A percentile compares a stretch with the other conserved stretches of the same genome.
Evolutionary conservation across 2,888 invertebrate species (phyloP).

Genomic region (Hyposoter didymator): DNA sequence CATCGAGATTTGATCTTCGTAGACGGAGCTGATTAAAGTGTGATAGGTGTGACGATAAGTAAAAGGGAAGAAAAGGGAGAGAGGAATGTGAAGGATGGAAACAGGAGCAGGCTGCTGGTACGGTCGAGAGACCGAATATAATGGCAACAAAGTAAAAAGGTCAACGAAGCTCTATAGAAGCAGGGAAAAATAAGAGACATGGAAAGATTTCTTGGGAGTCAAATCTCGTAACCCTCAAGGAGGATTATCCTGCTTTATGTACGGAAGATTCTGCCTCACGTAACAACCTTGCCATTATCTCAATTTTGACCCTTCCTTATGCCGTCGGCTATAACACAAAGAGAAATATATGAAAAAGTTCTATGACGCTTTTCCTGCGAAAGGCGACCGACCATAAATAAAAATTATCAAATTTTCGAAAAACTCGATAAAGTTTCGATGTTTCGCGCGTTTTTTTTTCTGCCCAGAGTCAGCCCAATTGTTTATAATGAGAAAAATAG

Average conservation of each 20-base stretch:
- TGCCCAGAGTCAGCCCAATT: neutral
- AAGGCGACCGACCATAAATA: neutral
- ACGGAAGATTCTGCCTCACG: neutral
- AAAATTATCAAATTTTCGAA: neutral
- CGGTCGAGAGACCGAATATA: slow-evolving; percentile 10
- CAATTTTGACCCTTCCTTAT: neutral
- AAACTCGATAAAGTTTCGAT: neutral
- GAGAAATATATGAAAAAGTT: neutral
- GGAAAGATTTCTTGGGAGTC: slow-evolving; percentile 41
- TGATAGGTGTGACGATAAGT: slow-evolving; percentile 33
- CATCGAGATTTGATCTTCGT: slow-evolving; percentile 25
- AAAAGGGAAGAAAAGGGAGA: slow-evolving; percentile 2
- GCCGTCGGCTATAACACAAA: neutral
- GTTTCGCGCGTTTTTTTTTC: neutral
- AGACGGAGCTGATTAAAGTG: slow-evolving; percentile 29
- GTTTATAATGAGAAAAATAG: neutral
- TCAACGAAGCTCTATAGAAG: slow-evolving; percentile 34
- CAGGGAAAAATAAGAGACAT: slow-evolving; percentile 21
- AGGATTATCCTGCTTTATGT: slow-evolving; percentile 20
- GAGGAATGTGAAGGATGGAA: neutral
- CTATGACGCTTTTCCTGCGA: neutral
- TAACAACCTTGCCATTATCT: neutral
- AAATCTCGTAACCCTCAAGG: slow-evolving; percentile 60
- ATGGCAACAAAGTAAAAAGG: slow-evolving; percentile 47
- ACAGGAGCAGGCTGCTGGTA: neutral